Percentiles rank a stretch among this genome's conserved stretches.
Conservation (phyloP, 1,140 invertebrate species). For the Heliconius nattereri region DNA sequence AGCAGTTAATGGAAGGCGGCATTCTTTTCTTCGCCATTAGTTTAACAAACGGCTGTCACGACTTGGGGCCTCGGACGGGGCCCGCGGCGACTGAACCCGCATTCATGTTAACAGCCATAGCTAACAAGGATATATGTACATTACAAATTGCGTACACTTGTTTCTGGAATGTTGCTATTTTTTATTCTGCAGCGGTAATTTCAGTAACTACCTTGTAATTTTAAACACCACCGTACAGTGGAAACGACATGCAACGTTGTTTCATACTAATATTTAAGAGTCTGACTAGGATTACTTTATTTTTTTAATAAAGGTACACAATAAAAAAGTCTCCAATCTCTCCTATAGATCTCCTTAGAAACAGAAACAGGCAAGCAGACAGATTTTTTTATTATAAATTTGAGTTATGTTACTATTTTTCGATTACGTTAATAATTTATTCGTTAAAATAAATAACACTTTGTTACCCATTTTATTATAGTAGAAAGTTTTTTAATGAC, state of each 20-base stretch:
- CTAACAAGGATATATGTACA: constrained; percentile 48
- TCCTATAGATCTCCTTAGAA: no score
- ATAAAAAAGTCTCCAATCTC: no score
- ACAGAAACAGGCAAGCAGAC: no score
- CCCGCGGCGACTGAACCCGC: constrained; percentile 41
- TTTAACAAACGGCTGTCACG: constrained; percentile 74
- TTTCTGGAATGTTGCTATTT: constrained; percentile 31
- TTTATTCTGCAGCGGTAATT: constrained; percentile 25
- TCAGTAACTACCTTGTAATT: constrained; percentile 21
- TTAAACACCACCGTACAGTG: constrained; percentile 13
- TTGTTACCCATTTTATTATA: no score
- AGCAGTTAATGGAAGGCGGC: constrained; percentile 60
- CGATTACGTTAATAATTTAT: no score
- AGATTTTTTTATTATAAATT: no score
- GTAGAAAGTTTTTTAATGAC: no score
- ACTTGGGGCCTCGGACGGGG: constrained; percentile 54
- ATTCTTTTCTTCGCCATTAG: constrained; percentile 73
- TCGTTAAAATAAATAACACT: no score
- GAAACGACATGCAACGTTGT: not conserved
- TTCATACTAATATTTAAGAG: not conserved
- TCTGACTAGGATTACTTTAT: no score
- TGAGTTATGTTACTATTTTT: no score
- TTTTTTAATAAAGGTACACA: no score
- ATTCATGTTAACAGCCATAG: constrained; percentile 50
- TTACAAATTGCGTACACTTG: constrained; percentile 36